Evolutionary conservation across 2,113 vertebrate genomes (phyloP).

Genomic region (Labrus mixtus): DNA sequence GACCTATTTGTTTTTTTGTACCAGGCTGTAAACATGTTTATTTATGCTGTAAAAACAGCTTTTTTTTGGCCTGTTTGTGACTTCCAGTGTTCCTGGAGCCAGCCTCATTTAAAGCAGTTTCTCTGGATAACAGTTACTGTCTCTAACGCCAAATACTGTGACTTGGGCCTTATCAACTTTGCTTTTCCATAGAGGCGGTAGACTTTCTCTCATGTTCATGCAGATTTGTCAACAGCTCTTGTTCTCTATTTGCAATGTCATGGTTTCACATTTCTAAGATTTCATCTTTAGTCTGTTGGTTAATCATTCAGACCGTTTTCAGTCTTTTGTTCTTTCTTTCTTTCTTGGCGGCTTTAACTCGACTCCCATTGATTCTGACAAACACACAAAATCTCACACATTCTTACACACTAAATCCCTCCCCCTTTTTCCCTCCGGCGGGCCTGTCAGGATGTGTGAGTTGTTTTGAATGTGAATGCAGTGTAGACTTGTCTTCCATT

Average conservation of each 20-base stretch:
- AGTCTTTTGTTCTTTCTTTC: slow-evolving; percentile 2
- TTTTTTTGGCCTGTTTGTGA: too few species aligned
- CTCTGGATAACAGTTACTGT: too few species aligned
- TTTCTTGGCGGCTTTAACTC: not conserved
- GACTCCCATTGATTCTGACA: not conserved
- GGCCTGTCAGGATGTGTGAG: slow-evolving; percentile 37
- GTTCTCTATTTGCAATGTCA: not conserved
- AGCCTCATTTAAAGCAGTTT: too few species aligned
- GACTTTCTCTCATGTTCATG: not conserved
- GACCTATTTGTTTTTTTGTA: too few species aligned
- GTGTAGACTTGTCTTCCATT: slow-evolving; percentile 43
- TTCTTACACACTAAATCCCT: not conserved
- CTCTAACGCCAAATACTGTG: too few species aligned
- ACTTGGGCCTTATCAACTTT: too few species aligned
- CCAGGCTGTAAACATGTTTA: too few species aligned
- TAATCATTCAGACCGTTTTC: not conserved
- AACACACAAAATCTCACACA: not conserved
- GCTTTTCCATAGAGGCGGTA: too few species aligned
- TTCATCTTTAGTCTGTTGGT: not conserved
- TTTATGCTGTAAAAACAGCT: too few species aligned
- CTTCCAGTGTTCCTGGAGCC: too few species aligned
- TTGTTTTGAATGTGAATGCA: slow-evolving; percentile 61
- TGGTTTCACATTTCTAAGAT: not conserved
- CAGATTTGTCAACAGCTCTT: not conserved
- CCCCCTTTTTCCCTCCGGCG: slow-evolving; percentile 5